Evolutionary conservation across 2,113 vertebrate species (phyloP).

Genomic region (Salvelinus alpinus): DNA sequence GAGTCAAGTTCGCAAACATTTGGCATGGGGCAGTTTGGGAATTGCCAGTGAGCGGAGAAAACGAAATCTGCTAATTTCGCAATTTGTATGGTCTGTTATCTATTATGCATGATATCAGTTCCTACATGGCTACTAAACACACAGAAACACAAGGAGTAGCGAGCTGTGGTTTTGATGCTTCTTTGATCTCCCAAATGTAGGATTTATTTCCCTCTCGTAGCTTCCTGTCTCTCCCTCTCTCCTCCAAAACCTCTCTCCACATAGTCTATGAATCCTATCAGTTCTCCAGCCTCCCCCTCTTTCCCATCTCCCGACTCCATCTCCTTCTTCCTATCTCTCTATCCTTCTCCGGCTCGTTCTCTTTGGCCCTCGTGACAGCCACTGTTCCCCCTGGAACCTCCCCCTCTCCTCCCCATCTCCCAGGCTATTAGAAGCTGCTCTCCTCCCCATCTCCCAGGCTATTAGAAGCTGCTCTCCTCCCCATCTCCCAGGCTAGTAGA

Average conservation of each 20-base stretch:
- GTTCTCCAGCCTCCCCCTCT: background rate
- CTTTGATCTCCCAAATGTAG: slow-evolving; percentile 57
- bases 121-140: slow-evolving; percentile 41
- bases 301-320: background rate
- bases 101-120: slow-evolving; percentile 58
- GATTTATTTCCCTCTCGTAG: slow-evolving; percentile 38
- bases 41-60: slow-evolving; percentile 20
- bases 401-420: slow-evolving; percentile 70
- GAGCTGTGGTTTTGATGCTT: slow-evolving; percentile 37
- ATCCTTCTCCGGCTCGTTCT: slow-evolving; percentile 52
- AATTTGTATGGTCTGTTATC: slow-evolving; percentile 52
- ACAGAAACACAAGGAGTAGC: slow-evolving; percentile 46
- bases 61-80: slow-evolving; percentile 39
- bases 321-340: slow-evolving; percentile 27
- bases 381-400: slow-evolving; percentile 73
- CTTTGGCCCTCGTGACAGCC: slow-evolving; percentile 72
- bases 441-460: slow-evolving; percentile 78
- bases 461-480: slow-evolving; percentile 85
- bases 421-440: slow-evolving; percentile 33
- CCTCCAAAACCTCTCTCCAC: slow-evolving; percentile 22
- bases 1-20: background rate
- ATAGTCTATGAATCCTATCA: background rate
- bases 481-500: slow-evolving; percentile 1
- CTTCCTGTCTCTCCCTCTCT: slow-evolving; percentile 47
- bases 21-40: background rate